Conservation (phyloP, 2,888 invertebrate genomes). For the Odontomyia ornata region DNA sequence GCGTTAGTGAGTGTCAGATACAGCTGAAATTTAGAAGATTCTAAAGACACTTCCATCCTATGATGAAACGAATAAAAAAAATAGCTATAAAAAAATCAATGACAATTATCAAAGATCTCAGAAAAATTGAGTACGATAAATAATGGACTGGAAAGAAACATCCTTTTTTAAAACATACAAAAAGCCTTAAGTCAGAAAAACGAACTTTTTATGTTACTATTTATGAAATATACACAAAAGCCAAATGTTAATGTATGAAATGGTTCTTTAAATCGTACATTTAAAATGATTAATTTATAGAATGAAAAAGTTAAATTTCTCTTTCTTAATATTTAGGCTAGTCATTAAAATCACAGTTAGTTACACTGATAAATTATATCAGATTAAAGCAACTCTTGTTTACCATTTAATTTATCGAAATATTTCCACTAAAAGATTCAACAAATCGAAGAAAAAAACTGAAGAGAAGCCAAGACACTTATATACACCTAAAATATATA, state of each 20-base stretch:
- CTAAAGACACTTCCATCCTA: conserved; percentile 16
- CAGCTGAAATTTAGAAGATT: no score
- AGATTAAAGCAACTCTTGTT: no score
- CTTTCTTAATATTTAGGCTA: not conserved
- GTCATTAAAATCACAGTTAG: no score
- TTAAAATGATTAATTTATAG: no score
- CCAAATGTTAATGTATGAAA: conserved; percentile 12
- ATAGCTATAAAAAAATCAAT: not conserved
- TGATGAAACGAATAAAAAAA: conserved; percentile 22
- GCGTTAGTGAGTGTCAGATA: not conserved
- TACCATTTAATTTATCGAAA: no score
- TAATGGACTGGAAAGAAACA: not conserved
- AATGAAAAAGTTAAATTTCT: not conserved
- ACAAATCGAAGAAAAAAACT: no score
- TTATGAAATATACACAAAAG: not conserved
- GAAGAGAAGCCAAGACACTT: conserved; percentile 23
- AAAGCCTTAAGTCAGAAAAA: conserved; percentile 39
- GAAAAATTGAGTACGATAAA: not conserved
- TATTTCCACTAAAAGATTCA: no score
- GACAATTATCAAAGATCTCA: no score
- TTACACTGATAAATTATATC: not conserved
- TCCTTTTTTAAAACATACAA: not conserved
- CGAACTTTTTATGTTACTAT: not conserved
- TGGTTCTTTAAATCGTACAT: not conserved
- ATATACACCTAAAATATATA: not conserved